Evolutionary conservation across 2,797 vertebrate genomes (phyloP).

Genomic region (Ceryle rudis): DNA sequence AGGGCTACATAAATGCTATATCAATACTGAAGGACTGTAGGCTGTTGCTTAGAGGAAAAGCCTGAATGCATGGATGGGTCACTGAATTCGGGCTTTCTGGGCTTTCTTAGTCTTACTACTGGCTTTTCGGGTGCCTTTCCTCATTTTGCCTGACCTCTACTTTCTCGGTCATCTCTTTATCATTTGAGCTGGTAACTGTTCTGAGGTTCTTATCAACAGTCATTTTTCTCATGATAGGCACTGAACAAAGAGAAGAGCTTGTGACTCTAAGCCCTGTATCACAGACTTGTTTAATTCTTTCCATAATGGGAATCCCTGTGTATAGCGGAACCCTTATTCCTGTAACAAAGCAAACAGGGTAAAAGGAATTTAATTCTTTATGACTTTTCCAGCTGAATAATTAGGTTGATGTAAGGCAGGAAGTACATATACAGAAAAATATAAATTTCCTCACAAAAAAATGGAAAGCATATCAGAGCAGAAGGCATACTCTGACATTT

Average conservation of each 20-base stretch:
- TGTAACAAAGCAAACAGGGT: not conserved
- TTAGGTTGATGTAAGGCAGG: not conserved
- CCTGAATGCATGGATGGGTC: not conserved
- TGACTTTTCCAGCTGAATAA: not conserved
- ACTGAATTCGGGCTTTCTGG: not conserved
- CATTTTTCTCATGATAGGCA: not conserved
- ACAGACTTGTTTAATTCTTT: not conserved
- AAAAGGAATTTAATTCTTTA: not conserved
- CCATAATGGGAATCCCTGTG: not conserved
- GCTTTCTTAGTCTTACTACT: not conserved
- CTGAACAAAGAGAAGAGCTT: not conserved
- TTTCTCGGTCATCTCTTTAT: not conserved
- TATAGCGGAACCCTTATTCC: not conserved
- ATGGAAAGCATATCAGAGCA: not conserved
- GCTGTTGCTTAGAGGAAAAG: not conserved
- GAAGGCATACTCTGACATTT: slow-evolving; percentile 25
- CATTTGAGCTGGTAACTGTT: not conserved
- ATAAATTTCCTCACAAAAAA: not conserved
- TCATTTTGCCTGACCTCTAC: not conserved
- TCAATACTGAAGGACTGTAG: not conserved
- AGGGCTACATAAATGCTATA: not conserved
- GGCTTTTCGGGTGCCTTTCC: not conserved
- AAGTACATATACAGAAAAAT: not conserved
- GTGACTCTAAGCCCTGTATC: not conserved
- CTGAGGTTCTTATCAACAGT: not conserved